A percentile compares a stretch with the other conserved stretches of the same genome.
Evolutionary conservation across 2,113 vertebrate species (phyloP).

Genomic region (Connochaetes taurinus): DNA sequence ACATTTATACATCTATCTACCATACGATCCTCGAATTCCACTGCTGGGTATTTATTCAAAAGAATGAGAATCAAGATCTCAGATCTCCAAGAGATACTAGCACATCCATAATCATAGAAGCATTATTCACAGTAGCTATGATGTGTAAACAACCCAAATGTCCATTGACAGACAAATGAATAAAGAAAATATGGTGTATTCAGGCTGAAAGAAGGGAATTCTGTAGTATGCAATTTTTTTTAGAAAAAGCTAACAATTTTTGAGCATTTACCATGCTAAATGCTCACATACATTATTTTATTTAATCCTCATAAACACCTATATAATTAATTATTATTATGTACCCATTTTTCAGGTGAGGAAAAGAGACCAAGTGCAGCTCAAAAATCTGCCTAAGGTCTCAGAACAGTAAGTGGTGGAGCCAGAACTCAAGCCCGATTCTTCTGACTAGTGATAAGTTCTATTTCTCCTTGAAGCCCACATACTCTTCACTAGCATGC

Average conservation of each 20-base stretch:
- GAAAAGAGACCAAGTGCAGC: not conserved
- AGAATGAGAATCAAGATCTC: not conserved
- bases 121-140: not conserved
- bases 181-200: not conserved
- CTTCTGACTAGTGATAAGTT: not conserved
- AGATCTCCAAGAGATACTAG: not conserved
- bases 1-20: not conserved
- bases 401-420: not conserved
- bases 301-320: not conserved
- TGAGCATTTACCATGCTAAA: not conserved
- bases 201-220: not conserved
- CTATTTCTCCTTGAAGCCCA: not conserved
- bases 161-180: not conserved
- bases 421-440: not conserved
- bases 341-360: not conserved
- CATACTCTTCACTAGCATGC: not conserved
- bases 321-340: not conserved
- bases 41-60: not conserved
- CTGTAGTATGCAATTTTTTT: not conserved
- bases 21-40: not conserved
- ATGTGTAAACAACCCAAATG: not conserved
- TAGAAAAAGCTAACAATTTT: not conserved
- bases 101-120: not conserved
- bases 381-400: not conserved
- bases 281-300: not conserved